Evolutionary conservation across 2,113 vertebrate genomes (phyloP).

Genomic region (Pelecanoides urinatrix): DNA sequence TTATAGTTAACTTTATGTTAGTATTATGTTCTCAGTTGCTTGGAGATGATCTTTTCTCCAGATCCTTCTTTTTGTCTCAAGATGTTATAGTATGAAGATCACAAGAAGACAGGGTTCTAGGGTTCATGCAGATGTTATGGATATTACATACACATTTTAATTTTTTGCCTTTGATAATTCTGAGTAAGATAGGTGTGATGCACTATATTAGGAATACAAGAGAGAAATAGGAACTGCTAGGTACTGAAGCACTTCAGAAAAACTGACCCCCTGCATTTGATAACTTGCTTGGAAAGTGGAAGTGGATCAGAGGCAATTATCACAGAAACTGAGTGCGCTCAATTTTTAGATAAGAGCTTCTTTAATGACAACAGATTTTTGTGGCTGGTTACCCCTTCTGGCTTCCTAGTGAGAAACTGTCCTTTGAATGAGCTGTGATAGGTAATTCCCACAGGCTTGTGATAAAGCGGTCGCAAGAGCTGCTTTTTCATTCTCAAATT

Average conservation of each 20-base stretch:
- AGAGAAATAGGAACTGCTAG: not conserved
- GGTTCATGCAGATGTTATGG: not conserved
- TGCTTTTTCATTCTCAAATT: not conserved
- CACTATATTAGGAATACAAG: rapidly evolving
- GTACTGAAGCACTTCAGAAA: not conserved
- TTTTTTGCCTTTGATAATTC: not conserved
- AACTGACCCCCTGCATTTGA: not conserved
- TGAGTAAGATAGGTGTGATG: not conserved
- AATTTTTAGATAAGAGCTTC: not conserved
- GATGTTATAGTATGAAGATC: not conserved
- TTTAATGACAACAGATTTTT: not conserved
- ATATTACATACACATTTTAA: rapidly evolving
- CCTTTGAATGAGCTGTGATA: not conserved
- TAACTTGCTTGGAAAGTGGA: not conserved
- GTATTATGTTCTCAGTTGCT: not conserved
- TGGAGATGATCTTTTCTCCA: not conserved
- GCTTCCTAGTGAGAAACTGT: not conserved
- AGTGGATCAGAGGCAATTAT: not conserved
- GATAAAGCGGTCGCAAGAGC: not conserved
- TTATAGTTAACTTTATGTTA: not conserved
- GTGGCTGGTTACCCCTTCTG: not conserved
- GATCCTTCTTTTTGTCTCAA: not conserved
- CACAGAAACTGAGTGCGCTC: not conserved
- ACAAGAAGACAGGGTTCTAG: not conserved
- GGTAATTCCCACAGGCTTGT: not conserved